Base-by-base conservation (phyloP, 2,797 vertebrate genomes). In the Girardinus metallicus region DNA sequence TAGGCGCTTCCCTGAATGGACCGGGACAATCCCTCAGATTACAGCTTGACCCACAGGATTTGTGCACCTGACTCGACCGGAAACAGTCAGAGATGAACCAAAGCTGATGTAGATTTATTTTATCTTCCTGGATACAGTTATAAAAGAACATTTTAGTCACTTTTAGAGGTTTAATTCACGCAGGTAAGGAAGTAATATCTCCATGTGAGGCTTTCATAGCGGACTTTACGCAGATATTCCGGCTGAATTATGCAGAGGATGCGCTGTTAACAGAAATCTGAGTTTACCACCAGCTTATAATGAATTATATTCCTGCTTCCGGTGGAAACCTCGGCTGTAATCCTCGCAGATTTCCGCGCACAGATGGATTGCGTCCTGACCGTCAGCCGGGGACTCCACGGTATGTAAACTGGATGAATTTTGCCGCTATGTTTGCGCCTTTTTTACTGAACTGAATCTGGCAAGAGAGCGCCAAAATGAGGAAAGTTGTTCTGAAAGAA, bases 401-500 rank as follows among this genome's bases (percentile, higher is more conserved):
- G 60, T 73, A 75, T 64, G 51, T 13, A 64, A n/a, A 57, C 82
- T 53, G 39, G 39, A 43, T 39, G 36, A 12, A 57, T 74, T 51
- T 21, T 44, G 13, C 78, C 39, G 76, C 78, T 36, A 83, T 85
- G 55, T 16, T 46, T 12, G 70, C 71, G 72, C 76, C 77, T 31
- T 85, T 79, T 71, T 31, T 16, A 75, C 57, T 68, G 68, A 76
- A 70, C 51, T 78, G 51, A 81, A 77, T n/a, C 36, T 6, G 18
- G 26, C 72, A 26, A 29, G 4, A 39, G 12, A 29, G 53, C 72
- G 86, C 84, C 80, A 86, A 57, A n/a, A 96, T 96, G 95, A 94
- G 88, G 82, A 93, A 91, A 77, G 83, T 85, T 12, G 89, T 96
- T 2, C 83, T 95, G 1, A 94, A 93, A 70, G 93, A 93, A 82